A percentile compares a stretch with the other conserved stretches of the same genome.
These are phyloP conservation scores for Calliphora vicina DNA, from an alignment of 1,140 invertebrate species.

Conservation along the genomic window DNA sequence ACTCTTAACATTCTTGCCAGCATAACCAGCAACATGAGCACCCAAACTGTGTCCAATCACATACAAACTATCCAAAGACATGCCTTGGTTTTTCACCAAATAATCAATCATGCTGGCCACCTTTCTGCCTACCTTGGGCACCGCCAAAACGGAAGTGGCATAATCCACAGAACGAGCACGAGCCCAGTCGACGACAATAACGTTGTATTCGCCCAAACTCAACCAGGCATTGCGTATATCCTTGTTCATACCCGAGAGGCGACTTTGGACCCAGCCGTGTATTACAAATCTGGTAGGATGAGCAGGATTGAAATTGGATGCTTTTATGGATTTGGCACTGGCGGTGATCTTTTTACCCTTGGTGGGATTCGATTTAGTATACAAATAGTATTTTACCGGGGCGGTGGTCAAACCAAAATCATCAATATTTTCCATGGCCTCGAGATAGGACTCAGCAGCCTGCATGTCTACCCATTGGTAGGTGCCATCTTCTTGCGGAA, in stretches of 20 bases:
- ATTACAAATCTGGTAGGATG: conserved; percentile 47
- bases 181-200: conserved; percentile 67
- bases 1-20: conserved; percentile 59
- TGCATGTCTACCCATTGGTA: conserved; percentile 41
- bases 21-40: conserved; percentile 70
- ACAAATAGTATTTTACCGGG: conserved; percentile 44
- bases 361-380: conserved; percentile 43
- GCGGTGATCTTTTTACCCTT: conserved; percentile 25
- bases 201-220: conserved; percentile 63
- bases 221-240: conserved; percentile 59
- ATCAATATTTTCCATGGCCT: neutral
- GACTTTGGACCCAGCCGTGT: conserved; percentile 45
- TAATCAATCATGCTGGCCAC: conserved; percentile 65
- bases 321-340: conserved; percentile 11
- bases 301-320: conserved; percentile 42
- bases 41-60: conserved; percentile 73
- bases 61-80: conserved; percentile 66
- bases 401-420: neutral
- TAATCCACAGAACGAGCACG: conserved; percentile 60
- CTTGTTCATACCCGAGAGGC: conserved; percentile 36
- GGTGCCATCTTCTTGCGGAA: conserved; percentile 40
- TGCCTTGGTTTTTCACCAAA: conserved; percentile 59
- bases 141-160: conserved; percentile 57
- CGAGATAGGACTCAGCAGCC: conserved; percentile 28
- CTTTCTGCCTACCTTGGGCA: conserved; percentile 55